These are phyloP conservation scores for Diceros bicornis DNA, from an alignment of 2,797 vertebrate genomes.

Conservation along the genomic window DNA sequence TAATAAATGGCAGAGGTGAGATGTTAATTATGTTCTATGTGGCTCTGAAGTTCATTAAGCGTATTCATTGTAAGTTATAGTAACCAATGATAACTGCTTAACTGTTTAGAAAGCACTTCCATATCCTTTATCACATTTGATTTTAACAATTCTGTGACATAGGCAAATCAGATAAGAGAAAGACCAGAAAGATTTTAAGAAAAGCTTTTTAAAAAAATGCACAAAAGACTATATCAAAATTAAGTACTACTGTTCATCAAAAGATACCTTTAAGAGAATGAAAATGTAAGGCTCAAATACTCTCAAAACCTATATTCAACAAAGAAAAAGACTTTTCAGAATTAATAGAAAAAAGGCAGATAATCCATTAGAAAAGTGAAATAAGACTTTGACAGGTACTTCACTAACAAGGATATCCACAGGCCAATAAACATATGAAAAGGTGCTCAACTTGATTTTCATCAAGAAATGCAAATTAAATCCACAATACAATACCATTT, in stretches of 20 bases:
- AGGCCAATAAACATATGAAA: not conserved
- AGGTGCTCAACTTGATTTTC: not conserved
- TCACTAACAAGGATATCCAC: not conserved
- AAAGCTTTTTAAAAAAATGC: not conserved
- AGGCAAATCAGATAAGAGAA: not conserved
- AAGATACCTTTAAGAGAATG: not conserved
- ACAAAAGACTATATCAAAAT: not conserved
- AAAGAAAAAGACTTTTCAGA: not conserved
- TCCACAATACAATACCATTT: not conserved
- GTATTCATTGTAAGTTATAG: not conserved
- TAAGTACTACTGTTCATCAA: not conserved
- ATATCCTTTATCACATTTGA: not conserved
- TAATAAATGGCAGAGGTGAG: not conserved
- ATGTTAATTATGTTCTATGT: not conserved
- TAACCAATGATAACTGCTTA: not conserved
- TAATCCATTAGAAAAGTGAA: not conserved
- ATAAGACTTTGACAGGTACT: not conserved
- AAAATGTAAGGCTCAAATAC: conserved; percentile 19
- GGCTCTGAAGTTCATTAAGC: not conserved
- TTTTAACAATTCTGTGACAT: not conserved
- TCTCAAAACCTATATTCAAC: not conserved
- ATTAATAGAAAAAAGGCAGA: not conserved
- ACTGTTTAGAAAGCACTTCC: not conserved
- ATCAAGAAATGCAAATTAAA: not conserved
- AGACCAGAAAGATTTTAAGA: not conserved